Evolutionary conservation across 2,797 vertebrate genomes (phyloP).

Genomic region (Apodemus agrarius): DNA sequence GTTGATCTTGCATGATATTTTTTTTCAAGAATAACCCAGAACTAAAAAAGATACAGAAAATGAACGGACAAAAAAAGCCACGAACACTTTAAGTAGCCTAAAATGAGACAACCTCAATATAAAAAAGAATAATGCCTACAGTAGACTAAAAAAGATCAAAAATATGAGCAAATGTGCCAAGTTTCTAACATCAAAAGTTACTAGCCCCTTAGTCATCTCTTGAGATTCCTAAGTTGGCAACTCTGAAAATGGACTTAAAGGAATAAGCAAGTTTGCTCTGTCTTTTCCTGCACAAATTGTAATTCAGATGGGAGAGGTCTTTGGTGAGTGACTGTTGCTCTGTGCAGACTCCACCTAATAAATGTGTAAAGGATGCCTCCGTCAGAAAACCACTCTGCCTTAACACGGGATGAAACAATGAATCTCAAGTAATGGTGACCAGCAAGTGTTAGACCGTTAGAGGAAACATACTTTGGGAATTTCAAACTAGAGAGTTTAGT

Average conservation of each 20-base stretch:
- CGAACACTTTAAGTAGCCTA: not conserved
- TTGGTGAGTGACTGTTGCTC: constrained; percentile 20
- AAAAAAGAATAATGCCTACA: not conserved
- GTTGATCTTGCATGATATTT: constrained; percentile 53
- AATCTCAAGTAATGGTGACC: not conserved
- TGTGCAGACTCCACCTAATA: constrained; percentile 18
- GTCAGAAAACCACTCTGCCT: not conserved
- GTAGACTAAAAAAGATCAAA: constrained; percentile 31
- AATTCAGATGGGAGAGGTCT: constrained; percentile 19
- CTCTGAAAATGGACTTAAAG: constrained; percentile 46
- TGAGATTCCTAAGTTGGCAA: not conserved
- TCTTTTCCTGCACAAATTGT: constrained; percentile 13
- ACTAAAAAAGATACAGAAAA: constrained; percentile 34
- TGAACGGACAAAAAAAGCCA: not conserved
- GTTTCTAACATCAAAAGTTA: constrained; percentile 34
- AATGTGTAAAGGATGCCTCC: constrained; percentile 25
- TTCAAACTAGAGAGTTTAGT: constrained; percentile 28
- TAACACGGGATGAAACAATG: constrained; percentile 25
- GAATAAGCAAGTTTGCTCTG: constrained; percentile 27
- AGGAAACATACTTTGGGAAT: constrained; percentile 1
- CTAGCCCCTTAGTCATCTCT: constrained; percentile 27
- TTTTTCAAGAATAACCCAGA: constrained; percentile 61
- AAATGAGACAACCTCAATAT: constrained; percentile 31
- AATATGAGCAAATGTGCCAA: constrained; percentile 42
- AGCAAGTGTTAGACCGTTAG: not conserved